Evolutionary conservation across 2,113 vertebrate genomes (phyloP), one percentile per base, ranked within the genome.

Genomic region (Ameiurus melas): DNA sequence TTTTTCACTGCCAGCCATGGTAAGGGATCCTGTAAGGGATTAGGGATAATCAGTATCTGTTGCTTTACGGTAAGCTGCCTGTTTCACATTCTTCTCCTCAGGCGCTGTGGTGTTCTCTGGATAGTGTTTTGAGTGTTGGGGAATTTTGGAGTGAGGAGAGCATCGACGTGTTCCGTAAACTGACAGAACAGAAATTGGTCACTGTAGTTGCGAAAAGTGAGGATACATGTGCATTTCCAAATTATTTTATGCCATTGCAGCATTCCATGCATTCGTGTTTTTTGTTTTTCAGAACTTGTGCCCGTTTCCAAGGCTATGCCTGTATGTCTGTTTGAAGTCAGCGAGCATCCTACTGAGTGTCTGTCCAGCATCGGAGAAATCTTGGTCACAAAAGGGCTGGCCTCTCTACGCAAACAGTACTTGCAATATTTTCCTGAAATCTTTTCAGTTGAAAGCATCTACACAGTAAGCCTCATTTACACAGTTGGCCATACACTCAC

Each of bases 41-140:
- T 16, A 36, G 33, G 5, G 12, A 7, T 83, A 20, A 25, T 5
- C 51, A 22, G 12, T 8, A 39, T 20, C 20, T 43, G 12, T 85
- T 55, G 19, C 25, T 53, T 17, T 81, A 7, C 25, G 2, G 30
- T 57, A 33, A 77, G 8, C 19, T 30, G 51, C 6, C n/a, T 20
- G 10, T 55, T 30, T 33, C 0, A 8, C 10, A 80, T 86, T 92
- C 66, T 47, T 25, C 87, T 70, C 83, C 36, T 86, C 43, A 99
- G 98, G 98, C 97, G 17, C 92, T 99, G 86, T 94, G 92, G 88
- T 98, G 97, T 94, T 95, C 94, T 85, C 93, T 99, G 92, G 95
- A 95, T 62, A 93, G 93, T 82, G 94, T 98, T 90, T 90, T 93
- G 90, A 97, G 97, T 87, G 89, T 94, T 84, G 91, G 91, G 91